These are phyloP conservation scores for Fistularia tabacaria DNA, from an alignment of 2,797 vertebrate species.

Conservation along the genomic window DNA sequence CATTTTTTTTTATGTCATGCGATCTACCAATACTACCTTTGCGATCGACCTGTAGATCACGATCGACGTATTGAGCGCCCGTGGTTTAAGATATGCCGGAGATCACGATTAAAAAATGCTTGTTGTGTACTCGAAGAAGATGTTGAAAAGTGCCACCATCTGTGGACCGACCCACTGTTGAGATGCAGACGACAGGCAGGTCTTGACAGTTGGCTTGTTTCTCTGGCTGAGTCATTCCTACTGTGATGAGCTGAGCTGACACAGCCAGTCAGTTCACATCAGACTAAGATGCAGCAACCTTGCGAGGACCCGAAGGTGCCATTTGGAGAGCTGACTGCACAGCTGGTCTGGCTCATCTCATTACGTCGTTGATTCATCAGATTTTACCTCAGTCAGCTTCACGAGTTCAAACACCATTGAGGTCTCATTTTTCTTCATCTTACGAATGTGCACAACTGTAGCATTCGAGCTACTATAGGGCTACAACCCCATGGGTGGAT, in stretches of 20 bases:
- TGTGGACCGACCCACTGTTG: not conserved
- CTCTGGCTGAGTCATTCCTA: constrained; percentile 48
- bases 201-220: constrained; percentile 18
- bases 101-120: no score
- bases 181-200: constrained; percentile 3
- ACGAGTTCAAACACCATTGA: not conserved
- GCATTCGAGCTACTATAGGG: no score
- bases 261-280: constrained; percentile 29
- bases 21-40: no score
- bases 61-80: no score
- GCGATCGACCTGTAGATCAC: no score
- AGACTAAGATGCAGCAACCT: constrained; percentile 15
- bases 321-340: constrained; percentile 5
- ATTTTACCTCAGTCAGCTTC: not conserved
- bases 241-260: constrained; percentile 22
- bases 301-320: constrained; percentile 12
- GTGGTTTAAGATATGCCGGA: no score
- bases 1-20: no score
- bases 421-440: no score
- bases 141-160: no score
- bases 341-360: constrained; percentile 1
- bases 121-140: no score
- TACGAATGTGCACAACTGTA: no score
- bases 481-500: no score
- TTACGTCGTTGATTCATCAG: constrained; percentile 8